These are phyloP conservation scores for Zaprionus ghesquierei DNA, from an alignment of 1,140 invertebrate species.

Conservation along the genomic window DNA sequence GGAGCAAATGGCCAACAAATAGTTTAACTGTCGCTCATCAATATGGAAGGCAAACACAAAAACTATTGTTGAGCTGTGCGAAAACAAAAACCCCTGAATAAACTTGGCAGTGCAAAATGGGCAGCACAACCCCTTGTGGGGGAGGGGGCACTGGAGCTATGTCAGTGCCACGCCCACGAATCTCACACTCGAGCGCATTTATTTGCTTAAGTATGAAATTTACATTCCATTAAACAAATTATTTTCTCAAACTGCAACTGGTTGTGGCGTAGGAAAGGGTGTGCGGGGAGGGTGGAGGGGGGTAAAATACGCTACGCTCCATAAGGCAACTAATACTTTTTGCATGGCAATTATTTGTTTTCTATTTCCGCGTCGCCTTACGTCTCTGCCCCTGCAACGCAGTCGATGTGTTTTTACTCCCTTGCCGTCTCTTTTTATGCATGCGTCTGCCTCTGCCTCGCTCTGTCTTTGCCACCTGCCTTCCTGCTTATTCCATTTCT, in stretches of 20 bases:
- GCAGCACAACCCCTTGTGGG: too few species aligned
- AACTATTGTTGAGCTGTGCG: slow-evolving; percentile 33
- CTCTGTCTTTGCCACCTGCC: slow-evolving; percentile 1
- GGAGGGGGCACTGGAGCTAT: too few species aligned
- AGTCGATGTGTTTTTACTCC: background rate
- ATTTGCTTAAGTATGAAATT: slow-evolving; percentile 79
- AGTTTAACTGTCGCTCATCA: slow-evolving; percentile 38
- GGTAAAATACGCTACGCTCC: slow-evolving; percentile 13
- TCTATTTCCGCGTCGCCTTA: slow-evolving; percentile 31
- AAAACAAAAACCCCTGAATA: slow-evolving; percentile 29
- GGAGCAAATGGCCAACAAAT: slow-evolving; percentile 43
- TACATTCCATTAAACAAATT: slow-evolving; percentile 81
- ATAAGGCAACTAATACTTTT: slow-evolving; percentile 67
- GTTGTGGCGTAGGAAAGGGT: background rate
- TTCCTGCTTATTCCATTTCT: slow-evolving; percentile 37
- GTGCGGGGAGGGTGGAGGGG: background rate
- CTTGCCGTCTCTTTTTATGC: background rate
- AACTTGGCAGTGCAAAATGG: slow-evolving; percentile 18
- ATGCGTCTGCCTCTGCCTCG: slow-evolving; percentile 5
- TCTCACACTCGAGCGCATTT: slow-evolving; percentile 56
- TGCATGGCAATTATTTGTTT: slow-evolving; percentile 80
- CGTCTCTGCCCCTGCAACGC: background rate
- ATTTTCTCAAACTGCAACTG: slow-evolving; percentile 66
- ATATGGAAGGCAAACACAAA: slow-evolving; percentile 32
- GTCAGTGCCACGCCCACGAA: slow-evolving; percentile 29